Percentiles rank a stretch among this genome's conserved stretches.
These are phyloP conservation scores for Polypterus bichir DNA, from an alignment of 2,113 vertebrate species.

Conservation along the genomic window DNA sequence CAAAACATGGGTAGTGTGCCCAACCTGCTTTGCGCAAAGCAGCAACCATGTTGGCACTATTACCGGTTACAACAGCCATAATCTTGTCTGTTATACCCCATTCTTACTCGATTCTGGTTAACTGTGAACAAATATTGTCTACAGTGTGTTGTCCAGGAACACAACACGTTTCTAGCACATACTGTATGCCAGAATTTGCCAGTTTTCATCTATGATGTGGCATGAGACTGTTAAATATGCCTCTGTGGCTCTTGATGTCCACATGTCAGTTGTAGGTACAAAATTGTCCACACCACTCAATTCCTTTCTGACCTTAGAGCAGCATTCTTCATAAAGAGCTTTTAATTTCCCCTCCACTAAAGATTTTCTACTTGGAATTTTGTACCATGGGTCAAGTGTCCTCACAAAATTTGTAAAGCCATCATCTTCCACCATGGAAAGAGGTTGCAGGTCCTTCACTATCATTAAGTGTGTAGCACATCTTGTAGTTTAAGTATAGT, in stretches of 20 bases:
- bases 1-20: conserved; percentile 23
- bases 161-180: conserved; percentile 14
- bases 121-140: conserved; percentile 15
- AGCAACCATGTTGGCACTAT: conserved; percentile 20
- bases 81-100: conserved; percentile 20
- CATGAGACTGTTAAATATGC: conserved; percentile 11
- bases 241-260: background rate
- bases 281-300: conserved; percentile 10
- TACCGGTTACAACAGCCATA: conserved; percentile 21
- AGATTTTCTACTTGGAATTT: conserved; percentile 17
- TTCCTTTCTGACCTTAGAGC: conserved; percentile 13
- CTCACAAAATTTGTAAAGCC: conserved; percentile 15
- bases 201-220: conserved; percentile 15
- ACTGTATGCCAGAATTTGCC: conserved; percentile 20
- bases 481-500: conserved; percentile 13
- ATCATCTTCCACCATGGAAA: conserved; percentile 5
- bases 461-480: conserved; percentile 5
- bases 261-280: conserved; percentile 15
- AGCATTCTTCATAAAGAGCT: conserved; percentile 17
- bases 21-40: conserved; percentile 19
- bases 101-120: conserved; percentile 17
- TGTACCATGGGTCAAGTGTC: conserved; percentile 15
- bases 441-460: conserved; percentile 16
- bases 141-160: conserved; percentile 21
- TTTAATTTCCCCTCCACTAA: conserved; percentile 14